Evolutionary conservation across 2,797 vertebrate genomes (phyloP).

Genomic region (Trachops cirrhosus): DNA sequence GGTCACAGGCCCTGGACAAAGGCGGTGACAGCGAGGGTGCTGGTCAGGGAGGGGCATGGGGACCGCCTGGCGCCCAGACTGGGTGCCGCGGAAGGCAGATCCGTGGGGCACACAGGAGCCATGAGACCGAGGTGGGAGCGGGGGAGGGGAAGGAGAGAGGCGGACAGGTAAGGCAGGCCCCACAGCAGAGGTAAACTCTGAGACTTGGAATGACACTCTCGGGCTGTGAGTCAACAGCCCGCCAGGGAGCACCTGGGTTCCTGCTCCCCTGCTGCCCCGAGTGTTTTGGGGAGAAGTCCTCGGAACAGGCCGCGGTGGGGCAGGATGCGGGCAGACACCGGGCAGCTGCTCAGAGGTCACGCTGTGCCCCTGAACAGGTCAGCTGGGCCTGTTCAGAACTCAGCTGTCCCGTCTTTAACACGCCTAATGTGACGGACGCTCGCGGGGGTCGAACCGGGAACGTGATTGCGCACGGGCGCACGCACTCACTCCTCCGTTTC

Average conservation of each 20-base stretch:
- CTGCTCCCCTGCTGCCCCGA: not conserved
- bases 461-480: not conserved
- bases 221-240: conserved; percentile 53
- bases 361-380: not conserved
- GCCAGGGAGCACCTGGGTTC: not conserved
- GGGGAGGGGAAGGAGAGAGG: conserved; percentile 51
- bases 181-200: conserved; percentile 45
- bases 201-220: conserved; percentile 50
- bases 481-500: not conserved
- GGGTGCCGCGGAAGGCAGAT: conserved; percentile 46
- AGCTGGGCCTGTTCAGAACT: not conserved
- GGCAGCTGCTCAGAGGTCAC: not conserved
- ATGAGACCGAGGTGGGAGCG: conserved; percentile 5
- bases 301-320: not conserved
- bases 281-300: not conserved
- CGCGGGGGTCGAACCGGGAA: not conserved
- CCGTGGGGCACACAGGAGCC: conserved; percentile 32
- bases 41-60: conserved; percentile 26
- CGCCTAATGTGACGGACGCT: not conserved
- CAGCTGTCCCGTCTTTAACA: not conserved
- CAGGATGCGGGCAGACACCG: not conserved
- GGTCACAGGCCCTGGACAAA: conserved; percentile 44
- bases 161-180: conserved; percentile 25
- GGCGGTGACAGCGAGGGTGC: conserved; percentile 44
- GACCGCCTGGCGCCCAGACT: conserved; percentile 30